These are phyloP conservation scores for Psittacula derbiana DNA, from an alignment of 2,797 vertebrate genomes.

Conservation along the genomic window DNA sequence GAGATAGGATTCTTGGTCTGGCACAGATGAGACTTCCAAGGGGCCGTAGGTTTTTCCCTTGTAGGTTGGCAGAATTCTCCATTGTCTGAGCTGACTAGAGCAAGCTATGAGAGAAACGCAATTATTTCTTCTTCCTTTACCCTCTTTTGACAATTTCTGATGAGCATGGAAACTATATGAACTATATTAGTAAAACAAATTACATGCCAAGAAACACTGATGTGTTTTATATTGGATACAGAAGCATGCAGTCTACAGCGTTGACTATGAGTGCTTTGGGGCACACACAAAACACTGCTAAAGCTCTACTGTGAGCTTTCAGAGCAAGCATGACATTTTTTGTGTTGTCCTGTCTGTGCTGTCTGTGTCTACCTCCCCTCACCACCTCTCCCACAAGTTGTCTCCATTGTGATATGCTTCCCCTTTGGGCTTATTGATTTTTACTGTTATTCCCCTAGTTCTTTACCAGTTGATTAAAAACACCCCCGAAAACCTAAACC, in stretches of 20 bases:
- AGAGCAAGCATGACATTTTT: not conserved
- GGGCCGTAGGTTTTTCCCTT: not conserved
- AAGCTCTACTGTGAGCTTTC: not conserved
- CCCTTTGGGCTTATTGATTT: not conserved
- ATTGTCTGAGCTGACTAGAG: not conserved
- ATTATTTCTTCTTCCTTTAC: not conserved
- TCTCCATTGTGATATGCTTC: not conserved
- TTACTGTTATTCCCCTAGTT: not conserved
- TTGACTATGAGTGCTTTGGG: not conserved
- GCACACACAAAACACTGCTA: fast-evolving
- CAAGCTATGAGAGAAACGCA: not conserved
- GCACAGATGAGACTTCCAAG: not conserved
- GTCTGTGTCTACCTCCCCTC: not conserved
- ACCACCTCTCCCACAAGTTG: not conserved
- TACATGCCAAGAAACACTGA: not conserved
- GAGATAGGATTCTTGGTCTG: not conserved
- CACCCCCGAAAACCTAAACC: not conserved
- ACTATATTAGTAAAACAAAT: not conserved
- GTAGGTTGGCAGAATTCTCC: not conserved
- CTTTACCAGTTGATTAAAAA: not conserved
- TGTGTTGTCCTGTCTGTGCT: not conserved
- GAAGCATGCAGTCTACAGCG: not conserved
- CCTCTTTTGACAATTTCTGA: not conserved
- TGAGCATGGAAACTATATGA: not conserved
- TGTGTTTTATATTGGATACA: not conserved